Base-by-base conservation (phyloP, 2,888 invertebrate genomes). In the Caenorhabditis parvicauda region DNA sequence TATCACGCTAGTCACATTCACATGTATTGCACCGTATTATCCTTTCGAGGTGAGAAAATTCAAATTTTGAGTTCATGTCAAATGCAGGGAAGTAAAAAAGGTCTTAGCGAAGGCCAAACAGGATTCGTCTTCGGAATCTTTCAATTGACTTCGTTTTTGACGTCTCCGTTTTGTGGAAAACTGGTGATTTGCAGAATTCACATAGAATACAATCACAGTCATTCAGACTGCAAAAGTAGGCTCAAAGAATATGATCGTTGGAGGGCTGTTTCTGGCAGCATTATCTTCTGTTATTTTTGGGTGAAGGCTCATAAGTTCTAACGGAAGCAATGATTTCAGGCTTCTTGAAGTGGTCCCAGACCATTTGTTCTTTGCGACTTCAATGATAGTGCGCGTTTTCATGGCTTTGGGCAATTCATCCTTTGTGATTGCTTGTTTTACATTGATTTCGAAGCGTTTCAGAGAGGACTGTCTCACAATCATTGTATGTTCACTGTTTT, bases 261-360 rank as follows among this genome's bases (percentile, higher is more conserved):
- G 87, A 7, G 91, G 91, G 0, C 89, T 91, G 54, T 86, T 90
- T 59, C 89, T 89, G 0, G 89, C 90, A 0, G 90, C 90, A 39
- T 86, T 89, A 24, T 89, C 90, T 67, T 90, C 90, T 49, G 89
- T 91, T 74, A 83, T 90, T 22, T 90, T 90, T 79, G 90, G 90
- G 70, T 72, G 39, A 17, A 45, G 22, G 19, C 12, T n/a, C 22
- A 42, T 32, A n/a, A n/a, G n/a, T n/a, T n/a, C n/a, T n/a, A n/a
- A n/a, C n/a, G n/a, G n/a, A n/a, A n/a, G n/a, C n/a, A n/a, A n/a
- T 14, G 38, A 19, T 51, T 58, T 28, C 51, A 75, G 76, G 4
- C 74, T 80, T 45, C 59, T 81, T 21, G 80, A 81, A 52, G 74
- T 66, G 29, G 59, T 79, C 2, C 80, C 81, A 17, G 82, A 79